phyloP scores from a whole-genome alignment of 1,140 invertebrate species.

The Leptopilina clavipes region DNA sequence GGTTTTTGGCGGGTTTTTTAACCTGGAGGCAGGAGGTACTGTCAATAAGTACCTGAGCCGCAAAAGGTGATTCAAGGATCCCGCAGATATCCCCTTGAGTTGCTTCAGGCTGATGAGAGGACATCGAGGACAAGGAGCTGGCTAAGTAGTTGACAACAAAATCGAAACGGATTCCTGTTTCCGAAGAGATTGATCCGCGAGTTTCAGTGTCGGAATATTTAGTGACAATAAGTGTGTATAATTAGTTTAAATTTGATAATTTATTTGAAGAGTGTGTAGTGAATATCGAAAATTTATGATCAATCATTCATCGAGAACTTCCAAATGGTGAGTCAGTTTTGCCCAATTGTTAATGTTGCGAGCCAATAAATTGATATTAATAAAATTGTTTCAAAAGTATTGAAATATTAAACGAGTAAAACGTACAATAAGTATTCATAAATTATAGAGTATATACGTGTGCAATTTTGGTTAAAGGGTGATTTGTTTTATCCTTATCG shows the following conservation, averaged over 20 bases:
- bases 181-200: slow-evolving; percentile 6
- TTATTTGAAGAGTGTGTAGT: background rate
- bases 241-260: background rate
- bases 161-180: background rate
- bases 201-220: background rate
- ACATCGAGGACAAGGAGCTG: background rate
- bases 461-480: too few relatives aligned
- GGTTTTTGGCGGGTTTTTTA: background rate
- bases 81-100: background rate
- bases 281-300: background rate
- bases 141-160: background rate
- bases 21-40: background rate
- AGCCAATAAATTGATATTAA: background rate
- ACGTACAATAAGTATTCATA: too few relatives aligned
- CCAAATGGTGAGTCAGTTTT: background rate
- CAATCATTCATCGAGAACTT: background rate
- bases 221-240: background rate
- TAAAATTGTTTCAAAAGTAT: too few relatives aligned
- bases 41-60: background rate
- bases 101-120: background rate
- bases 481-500: too few relatives aligned
- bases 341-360: background rate
- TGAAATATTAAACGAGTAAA: too few relatives aligned
- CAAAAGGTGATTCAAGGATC: background rate
- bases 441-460: too few relatives aligned